A percentile compares a stretch with the other conserved stretches of the same genome.
Conservation (phyloP, 2,113 vertebrate species). For the Alces alces region DNA sequence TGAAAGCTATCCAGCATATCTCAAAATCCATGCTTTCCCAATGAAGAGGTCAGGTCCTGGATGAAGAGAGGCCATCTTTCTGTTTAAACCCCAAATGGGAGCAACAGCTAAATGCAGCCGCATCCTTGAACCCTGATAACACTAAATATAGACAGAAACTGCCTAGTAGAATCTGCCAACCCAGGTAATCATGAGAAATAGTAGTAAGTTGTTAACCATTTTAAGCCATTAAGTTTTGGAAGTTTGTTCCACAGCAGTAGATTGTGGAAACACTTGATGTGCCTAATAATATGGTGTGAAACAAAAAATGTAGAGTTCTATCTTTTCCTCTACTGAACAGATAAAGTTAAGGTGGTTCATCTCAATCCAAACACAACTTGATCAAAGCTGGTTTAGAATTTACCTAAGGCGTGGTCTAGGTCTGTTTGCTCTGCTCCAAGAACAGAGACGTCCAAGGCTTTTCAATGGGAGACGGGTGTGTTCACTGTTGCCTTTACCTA, state of each 20-base stretch:
- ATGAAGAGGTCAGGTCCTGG: not conserved
- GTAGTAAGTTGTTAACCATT: not conserved
- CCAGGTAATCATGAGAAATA: not conserved
- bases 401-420: not conserved
- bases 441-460: not conserved
- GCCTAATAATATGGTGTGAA: not conserved
- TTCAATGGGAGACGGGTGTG: not conserved
- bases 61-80: not conserved
- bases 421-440: not conserved
- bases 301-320: not conserved
- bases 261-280: not conserved
- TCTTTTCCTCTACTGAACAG: not conserved
- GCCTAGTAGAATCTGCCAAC: not conserved
- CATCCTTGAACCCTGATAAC: not conserved
- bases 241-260: not conserved
- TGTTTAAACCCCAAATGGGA: not conserved
- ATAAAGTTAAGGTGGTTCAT: not conserved
- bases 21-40: not conserved
- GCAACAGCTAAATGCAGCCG: not conserved
- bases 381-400: not conserved
- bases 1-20: not conserved
- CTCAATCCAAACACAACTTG: not conserved
- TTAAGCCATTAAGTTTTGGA: not conserved
- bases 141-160: not conserved
- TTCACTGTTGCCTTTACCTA: not conserved